Evolutionary conservation across 1,140 invertebrate species (phyloP), one percentile per base, ranked within the genome.

Genomic region (Agrypnia vestita): DNA sequence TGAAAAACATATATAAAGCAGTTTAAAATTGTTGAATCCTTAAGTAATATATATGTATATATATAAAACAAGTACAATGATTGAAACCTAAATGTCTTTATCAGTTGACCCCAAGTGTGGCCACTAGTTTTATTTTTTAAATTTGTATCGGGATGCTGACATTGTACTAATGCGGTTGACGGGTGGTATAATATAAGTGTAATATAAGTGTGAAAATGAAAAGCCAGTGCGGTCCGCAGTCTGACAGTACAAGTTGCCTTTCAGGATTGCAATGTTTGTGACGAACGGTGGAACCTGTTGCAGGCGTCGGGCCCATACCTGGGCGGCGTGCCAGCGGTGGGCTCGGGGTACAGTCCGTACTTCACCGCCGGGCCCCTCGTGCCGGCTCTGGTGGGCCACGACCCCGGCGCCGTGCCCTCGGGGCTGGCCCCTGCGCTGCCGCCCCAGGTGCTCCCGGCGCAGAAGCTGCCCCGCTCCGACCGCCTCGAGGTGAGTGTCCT

Each of bases 381-480:
- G 92, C 90, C 93, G 80, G 91, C 94, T 88, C 93, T 97, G 90
- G 92, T 95, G 82, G 94, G 95, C 59, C 94, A 95, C 78, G 95
- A 97, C 89, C 95, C 94, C 59, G 91, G 90, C 82, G 91, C 91
- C 80, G 91, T 92, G 72, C 90, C 87, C 83, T 91, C 88, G 81
- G 87, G 88, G 76, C 86, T 89, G 59, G 86, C 88, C 84, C 88
- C 91, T 80, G 94, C 94, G 84, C 95, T 97, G 84, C 95, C 94
- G 86, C 95, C 96, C 90, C 95, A 94, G 83, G 94, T 96, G 69
- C 93, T 95, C 82, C 90, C 92, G 89, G 95, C 95, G 91, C 96
- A 97, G 91, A 98, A 98, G 92, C 92, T 97, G 92, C 95, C 96
- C 81, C 93, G 97, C 87, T 96, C 96, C 86, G 97, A 98, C 91